Evolutionary conservation across 2,797 vertebrate species (phyloP), one percentile per base, ranked within the genome.

Genomic region (Chaunax sp.): DNA sequence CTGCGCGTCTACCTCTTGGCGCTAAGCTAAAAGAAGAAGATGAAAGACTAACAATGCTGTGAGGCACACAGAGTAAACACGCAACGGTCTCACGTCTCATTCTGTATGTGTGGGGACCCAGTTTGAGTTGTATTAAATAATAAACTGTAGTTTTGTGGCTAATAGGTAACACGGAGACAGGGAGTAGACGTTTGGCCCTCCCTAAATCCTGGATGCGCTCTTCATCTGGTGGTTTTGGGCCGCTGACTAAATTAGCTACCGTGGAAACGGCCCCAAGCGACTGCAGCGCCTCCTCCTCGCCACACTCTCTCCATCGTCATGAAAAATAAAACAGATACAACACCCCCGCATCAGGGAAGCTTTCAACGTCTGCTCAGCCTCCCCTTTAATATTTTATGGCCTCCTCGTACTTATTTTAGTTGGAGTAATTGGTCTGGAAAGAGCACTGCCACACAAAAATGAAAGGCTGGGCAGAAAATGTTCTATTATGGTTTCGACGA

Each of bases 351-450:
- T 78, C 72, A 73, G 84, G 80, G 83, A 91, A 80, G 90, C 90
- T 92, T 91, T 91, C 90, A 92, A 88, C 79, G 88, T 71, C 77
- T 80, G 76, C 84, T 87, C 85, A 78, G 89, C 71, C 64, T 76
- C 68, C 1, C 35, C 78, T 73, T 93, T 80, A 93, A 93, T 92
- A 90, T 92, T 92, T 92, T 80, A 93, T 92, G 77, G 49, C 63
- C 80, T 58, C 78, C 69, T 84, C 87, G 86, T 85, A 87, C 89
- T 92, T 91, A 89, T 92, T 92, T 93, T 90, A 89, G 90, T 85
- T 75, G 84, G 86, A 92, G 92, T 92, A 92, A 92, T 90, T 92
- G 90, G 91, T 91, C 86, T 90, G 85, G 89, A 92, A 92, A 87
- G 82, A 87, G 86, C 76, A 71, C 69, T 63, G 79, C 68, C 72